A percentile compares a stretch with the other conserved stretches of the same genome.
phyloP scores from a whole-genome alignment of 1,140 invertebrate species.

The Adoxophyes honmai region DNA sequence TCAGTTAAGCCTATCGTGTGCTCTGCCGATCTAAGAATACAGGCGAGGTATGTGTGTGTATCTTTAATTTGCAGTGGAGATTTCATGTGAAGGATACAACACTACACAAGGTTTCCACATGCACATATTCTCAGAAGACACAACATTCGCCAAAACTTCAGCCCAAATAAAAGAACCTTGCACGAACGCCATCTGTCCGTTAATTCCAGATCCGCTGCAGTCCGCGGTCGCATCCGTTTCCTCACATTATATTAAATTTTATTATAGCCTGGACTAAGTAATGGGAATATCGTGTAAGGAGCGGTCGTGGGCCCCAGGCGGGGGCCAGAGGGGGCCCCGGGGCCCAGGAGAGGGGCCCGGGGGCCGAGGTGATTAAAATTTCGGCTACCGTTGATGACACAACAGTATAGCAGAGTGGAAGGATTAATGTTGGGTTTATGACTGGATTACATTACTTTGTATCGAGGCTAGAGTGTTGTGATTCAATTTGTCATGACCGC shows the following conservation, averaged over 20 bases:
- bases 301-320: conserved; percentile 43
- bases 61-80: too few relatives aligned
- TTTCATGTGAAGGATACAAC: too few relatives aligned
- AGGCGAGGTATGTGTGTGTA: too few relatives aligned
- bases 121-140: too few relatives aligned
- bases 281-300: conserved; percentile 78
- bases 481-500: conserved; percentile 44
- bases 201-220: conserved; percentile 39
- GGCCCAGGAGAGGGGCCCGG: conserved; percentile 35
- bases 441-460: conserved; percentile 70
- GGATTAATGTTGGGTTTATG: conserved; percentile 72
- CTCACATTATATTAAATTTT: conserved; percentile 77
- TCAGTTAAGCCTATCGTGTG: too few relatives aligned
- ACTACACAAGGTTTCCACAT: too few relatives aligned
- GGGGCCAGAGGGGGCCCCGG: conserved; percentile 35
- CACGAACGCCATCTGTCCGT: conserved; percentile 6
- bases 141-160: neutral
- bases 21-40: too few relatives aligned
- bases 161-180: neutral
- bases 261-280: conserved; percentile 77
- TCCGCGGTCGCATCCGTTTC: conserved; percentile 63
- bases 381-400: conserved; percentile 73
- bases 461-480: conserved; percentile 39
- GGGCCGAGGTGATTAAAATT: conserved; percentile 70
- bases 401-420: conserved; percentile 60